Percentiles rank a stretch among this genome's conserved stretches.
Evolutionary conservation across 2,797 vertebrate species (phyloP).

Genomic region (Hybognathus amarus): DNA sequence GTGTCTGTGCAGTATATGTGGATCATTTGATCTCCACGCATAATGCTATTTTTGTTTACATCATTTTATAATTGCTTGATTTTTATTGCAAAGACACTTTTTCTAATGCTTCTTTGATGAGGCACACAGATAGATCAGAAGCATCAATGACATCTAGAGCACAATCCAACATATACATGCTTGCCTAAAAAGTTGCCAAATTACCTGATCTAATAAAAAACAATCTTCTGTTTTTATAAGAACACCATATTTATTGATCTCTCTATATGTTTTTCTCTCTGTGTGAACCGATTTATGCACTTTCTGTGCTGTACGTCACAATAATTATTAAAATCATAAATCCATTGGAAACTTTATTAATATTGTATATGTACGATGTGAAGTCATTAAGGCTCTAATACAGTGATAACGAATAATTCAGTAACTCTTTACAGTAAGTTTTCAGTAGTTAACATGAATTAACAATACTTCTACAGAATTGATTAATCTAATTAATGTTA

Average conservation of each 20-base stretch:
- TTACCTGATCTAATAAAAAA: background rate
- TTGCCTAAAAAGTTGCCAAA: background rate
- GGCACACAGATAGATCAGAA: background rate
- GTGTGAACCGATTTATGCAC: background rate
- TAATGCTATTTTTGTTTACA: constrained; percentile 45
- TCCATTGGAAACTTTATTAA: constrained; percentile 1
- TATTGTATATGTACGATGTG: background rate
- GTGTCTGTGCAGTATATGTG: background rate
- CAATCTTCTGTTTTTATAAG: background rate
- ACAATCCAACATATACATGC: background rate
- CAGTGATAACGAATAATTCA: background rate
- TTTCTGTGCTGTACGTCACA: background rate
- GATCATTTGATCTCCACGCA: background rate
- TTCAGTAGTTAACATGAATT: background rate
- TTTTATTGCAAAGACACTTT: constrained; percentile 11
- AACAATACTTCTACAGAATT: background rate
- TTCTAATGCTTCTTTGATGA: background rate
- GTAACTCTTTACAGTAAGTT: background rate
- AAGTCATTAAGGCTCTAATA: background rate
- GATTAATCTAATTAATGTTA: no score
- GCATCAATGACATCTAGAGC: background rate
- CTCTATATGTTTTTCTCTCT: background rate
- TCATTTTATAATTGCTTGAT: background rate
- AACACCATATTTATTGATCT: background rate
- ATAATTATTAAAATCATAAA: background rate